Evolutionary conservation across 2,113 vertebrate species (phyloP).

Genomic region (Cacatua alba): DNA sequence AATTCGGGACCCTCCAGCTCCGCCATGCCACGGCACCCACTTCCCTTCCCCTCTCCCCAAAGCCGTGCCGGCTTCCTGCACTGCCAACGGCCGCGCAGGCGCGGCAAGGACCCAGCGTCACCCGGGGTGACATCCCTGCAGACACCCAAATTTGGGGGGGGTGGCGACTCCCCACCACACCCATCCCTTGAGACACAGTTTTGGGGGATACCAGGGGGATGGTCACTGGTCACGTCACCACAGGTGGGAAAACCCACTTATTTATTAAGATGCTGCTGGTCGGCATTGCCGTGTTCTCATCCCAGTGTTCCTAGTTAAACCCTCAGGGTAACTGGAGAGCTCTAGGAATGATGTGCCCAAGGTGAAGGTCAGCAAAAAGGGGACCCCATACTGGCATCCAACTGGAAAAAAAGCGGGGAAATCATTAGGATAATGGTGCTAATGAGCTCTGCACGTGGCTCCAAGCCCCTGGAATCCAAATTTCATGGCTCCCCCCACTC

Average conservation of each 20-base stretch:
- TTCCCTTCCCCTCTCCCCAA: background rate
- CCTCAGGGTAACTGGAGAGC: background rate
- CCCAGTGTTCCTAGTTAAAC: background rate
- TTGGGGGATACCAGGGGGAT: background rate
- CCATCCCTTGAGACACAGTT: background rate
- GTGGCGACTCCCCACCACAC: background rate
- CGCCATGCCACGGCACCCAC: slow-evolving; percentile 75
- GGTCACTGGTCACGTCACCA: background rate
- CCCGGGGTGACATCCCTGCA: background rate
- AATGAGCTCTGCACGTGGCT: background rate
- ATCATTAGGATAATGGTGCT: background rate
- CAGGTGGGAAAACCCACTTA: rapidly evolving
- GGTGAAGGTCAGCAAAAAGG: background rate
- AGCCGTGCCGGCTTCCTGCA: background rate
- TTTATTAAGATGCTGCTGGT: background rate
- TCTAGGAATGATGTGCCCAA: background rate
- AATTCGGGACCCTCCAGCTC: slow-evolving; percentile 87
- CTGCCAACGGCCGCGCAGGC: background rate
- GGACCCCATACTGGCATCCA: background rate
- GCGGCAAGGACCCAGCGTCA: background rate
- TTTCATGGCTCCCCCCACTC: background rate
- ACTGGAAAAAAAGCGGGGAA: background rate
- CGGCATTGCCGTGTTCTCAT: no score
- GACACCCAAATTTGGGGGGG: background rate
- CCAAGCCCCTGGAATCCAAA: background rate